These are phyloP conservation scores for Lasioglossum leucozonium DNA, from an alignment of 2,888 invertebrate species.

Conservation along the genomic window DNA sequence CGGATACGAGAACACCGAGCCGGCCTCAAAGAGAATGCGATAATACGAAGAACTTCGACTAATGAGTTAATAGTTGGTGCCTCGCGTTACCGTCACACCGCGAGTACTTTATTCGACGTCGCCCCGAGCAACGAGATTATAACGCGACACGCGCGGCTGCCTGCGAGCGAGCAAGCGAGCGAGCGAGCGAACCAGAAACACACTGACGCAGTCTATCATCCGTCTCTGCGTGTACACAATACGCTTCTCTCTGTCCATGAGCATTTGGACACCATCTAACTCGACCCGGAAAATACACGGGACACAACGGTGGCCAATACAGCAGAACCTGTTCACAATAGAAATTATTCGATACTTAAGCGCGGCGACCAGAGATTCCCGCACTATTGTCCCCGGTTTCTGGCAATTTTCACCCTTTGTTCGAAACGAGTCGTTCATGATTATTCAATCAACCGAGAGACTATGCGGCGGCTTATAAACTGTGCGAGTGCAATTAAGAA, in stretches of 20 bases:
- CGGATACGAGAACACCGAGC: slow-evolving; percentile 69
- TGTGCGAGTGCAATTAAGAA: neutral
- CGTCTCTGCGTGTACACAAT: neutral
- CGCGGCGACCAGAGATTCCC: neutral
- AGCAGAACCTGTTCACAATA: neutral
- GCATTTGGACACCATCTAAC: neutral
- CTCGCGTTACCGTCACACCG: slow-evolving; percentile 71
- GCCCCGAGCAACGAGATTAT: slow-evolving; percentile 74
- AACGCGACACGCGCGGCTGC: slow-evolving; percentile 50
- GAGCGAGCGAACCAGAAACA: neutral
- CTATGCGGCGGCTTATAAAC: too few relatives aligned
- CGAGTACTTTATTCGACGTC: slow-evolving; percentile 76
- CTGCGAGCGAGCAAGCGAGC: neutral
- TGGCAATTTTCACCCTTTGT: neutral
- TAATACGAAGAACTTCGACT: slow-evolving; percentile 80
- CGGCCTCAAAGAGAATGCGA: slow-evolving; percentile 82
- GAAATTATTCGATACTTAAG: neutral
- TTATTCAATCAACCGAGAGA: too few relatives aligned
- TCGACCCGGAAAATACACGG: neutral
- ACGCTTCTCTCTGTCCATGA: neutral
- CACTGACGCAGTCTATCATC: neutral
- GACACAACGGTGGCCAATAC: neutral
- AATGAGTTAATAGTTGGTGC: slow-evolving; percentile 83
- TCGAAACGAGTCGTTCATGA: neutral
- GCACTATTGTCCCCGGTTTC: neutral